These are phyloP conservation scores for Hypomecis punctinalis DNA, from an alignment of 2,888 invertebrate species.

Conservation along the genomic window DNA sequence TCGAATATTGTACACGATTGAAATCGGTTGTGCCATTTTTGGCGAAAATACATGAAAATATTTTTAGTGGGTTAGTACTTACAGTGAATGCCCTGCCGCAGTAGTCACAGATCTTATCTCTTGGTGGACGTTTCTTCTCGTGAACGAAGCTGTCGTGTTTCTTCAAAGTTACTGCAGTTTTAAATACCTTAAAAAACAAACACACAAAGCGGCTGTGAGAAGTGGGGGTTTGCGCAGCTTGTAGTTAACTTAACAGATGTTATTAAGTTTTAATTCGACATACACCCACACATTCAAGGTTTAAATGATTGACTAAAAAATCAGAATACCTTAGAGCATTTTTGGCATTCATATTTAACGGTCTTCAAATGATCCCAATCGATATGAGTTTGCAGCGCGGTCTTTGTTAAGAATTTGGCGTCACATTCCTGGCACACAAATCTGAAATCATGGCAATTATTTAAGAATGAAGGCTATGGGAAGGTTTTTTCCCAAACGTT, in stretches of 20 bases:
- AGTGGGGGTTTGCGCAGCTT: too few species aligned
- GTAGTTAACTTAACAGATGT: too few species aligned
- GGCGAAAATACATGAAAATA: too few species aligned
- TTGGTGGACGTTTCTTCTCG: constrained; percentile 64
- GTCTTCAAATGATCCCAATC: constrained; percentile 69
- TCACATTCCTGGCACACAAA: constrained; percentile 67
- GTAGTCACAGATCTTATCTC: constrained; percentile 73
- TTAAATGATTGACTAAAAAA: too few species aligned
- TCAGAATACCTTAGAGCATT: constrained; percentile 70
- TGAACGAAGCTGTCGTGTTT: constrained; percentile 66
- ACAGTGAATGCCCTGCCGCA: constrained; percentile 74
- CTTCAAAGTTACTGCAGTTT: constrained; percentile 48
- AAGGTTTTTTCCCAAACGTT: too few species aligned
- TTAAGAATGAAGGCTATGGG: neutral
- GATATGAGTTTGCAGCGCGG: constrained; percentile 59
- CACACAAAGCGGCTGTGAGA: too few species aligned
- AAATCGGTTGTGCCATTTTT: too few species aligned
- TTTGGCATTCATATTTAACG: constrained; percentile 55
- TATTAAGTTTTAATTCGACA: too few species aligned
- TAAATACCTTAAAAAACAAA: constrained; percentile 58
- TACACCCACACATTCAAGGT: too few species aligned
- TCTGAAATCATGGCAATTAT: constrained; percentile 45
- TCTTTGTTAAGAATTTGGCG: constrained; percentile 57
- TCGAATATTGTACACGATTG: too few species aligned
- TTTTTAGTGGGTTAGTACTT: constrained; percentile 27